Evolutionary conservation across 2,888 invertebrate species (phyloP), one percentile per base, ranked within the genome.

Genomic region (Galerucella nymphaeae): DNA sequence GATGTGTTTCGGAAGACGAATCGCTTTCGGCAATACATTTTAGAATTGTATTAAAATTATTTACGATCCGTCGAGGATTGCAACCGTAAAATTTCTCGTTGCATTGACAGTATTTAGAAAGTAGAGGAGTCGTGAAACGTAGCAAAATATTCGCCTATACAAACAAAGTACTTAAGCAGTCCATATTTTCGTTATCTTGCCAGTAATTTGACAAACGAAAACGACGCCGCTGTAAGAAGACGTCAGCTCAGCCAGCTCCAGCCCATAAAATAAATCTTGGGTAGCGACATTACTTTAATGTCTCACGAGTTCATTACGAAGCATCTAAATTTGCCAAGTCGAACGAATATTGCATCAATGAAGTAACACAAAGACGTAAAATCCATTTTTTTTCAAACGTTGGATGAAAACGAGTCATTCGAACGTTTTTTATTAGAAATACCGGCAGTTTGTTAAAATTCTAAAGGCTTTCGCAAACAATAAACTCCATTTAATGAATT

Each of bases 261-360:
- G 68, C 55, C 59, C 68, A 61, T 72, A 65, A 72, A 72, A 72
- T 72, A 72, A 68, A 72, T 72, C 72, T 53, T 53, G 59, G 65
- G 69, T 65, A 69, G 72, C 64, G 59, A 68, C 65, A 69, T 69
- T 64, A 69, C 65, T 72, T 68, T 68, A 72, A 72, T 72, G 72
- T 65, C 65, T 72, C 55, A 62, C 68, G 71, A 71, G 71, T 75
- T 73, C 73, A 73, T 75, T 73, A 75, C 71, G 58, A 41, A 66
- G 55, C 53, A 71, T 62, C 73, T 75, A 73, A 73, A 75, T 75
- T 73, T 73, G 59, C 63, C 30, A 65, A 58, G 69, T 66, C 66
- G 71, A 69, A 65, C 65, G 57, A 68, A 71, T 62, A 58, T 58
- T 57, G 41, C 38, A 30, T 9, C 30, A 59, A 53, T 61, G 62